Evolutionary conservation across 1,140 invertebrate genomes (phyloP).

Genomic region (Pteromalus puparum): DNA sequence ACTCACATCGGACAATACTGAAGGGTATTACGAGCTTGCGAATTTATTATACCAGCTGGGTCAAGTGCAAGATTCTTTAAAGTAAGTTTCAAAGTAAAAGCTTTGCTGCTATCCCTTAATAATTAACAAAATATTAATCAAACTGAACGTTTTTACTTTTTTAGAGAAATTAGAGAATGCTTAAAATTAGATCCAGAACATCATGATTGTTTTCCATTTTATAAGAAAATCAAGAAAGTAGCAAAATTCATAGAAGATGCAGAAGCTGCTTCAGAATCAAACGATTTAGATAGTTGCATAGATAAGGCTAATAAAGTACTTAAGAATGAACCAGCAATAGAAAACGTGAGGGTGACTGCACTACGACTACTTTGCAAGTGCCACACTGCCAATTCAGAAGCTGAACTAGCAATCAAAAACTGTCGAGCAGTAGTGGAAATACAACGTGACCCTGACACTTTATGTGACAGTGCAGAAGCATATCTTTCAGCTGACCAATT

Average conservation of each 20-base stretch:
- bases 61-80: slow-evolving; percentile 92
- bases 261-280: slow-evolving; percentile 81
- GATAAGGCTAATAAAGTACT: slow-evolving; percentile 82
- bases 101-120: neutral
- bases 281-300: slow-evolving; percentile 87
- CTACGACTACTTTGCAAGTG: slow-evolving; percentile 86
- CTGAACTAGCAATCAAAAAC: slow-evolving; percentile 79
- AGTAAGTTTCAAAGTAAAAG: slow-evolving; percentile 75
- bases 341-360: slow-evolving; percentile 85
- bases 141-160: slow-evolving; percentile 63
- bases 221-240: slow-evolving; percentile 98
- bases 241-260: slow-evolving; percentile 89
- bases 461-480: slow-evolving; percentile 95
- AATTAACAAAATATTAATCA: slow-evolving; percentile 40
- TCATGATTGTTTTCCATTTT: slow-evolving; percentile 95
- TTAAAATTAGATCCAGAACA: slow-evolving; percentile 98
- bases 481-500: slow-evolving; percentile 93
- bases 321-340: slow-evolving; percentile 81
- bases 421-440: slow-evolving; percentile 90
- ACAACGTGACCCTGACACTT: slow-evolving; percentile 84
- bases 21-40: slow-evolving; percentile 90
- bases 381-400: slow-evolving; percentile 76
- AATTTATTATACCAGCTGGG: slow-evolving; percentile 92
- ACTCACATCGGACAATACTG: slow-evolving; percentile 93
- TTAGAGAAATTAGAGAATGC: slow-evolving; percentile 95